Percentiles rank a stretch among this genome's conserved stretches.
Evolutionary conservation across 2,888 invertebrate species (phyloP).

Genomic region (Odontothrips loti): DNA sequence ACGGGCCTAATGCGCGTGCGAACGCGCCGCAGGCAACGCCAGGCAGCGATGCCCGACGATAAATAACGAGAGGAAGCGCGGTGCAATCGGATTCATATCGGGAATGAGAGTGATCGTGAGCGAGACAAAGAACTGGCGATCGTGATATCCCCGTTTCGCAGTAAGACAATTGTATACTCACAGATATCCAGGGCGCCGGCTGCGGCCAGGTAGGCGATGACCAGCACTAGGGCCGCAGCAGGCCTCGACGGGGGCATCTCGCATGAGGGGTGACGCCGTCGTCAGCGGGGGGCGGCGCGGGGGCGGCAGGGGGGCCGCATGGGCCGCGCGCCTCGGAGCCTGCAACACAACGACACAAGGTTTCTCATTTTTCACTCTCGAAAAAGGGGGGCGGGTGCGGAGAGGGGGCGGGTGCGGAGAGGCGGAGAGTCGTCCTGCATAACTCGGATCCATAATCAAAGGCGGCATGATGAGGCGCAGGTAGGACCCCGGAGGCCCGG

Average conservation of each 20-base stretch:
- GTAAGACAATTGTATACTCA: no score
- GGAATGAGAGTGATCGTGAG: no score
- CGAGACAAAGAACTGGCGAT: no score
- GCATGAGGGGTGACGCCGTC: background rate
- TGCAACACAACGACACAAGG: background rate
- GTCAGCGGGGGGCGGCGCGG: background rate
- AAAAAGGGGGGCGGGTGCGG: no score
- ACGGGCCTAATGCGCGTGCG: no score
- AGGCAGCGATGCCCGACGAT: no score
- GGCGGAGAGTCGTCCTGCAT: no score
- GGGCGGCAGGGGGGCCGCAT: background rate
- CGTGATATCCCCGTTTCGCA: no score
- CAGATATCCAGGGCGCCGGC: background rate
- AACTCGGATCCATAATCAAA: background rate
- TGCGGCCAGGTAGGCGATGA: slow-evolving; percentile 17
- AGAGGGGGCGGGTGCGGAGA: no score
- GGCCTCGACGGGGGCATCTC: background rate
- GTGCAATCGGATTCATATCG: no score
- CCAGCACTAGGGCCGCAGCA: slow-evolving; percentile 11
- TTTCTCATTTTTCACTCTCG: background rate
- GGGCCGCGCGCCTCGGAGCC: background rate
- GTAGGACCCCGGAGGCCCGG: background rate
- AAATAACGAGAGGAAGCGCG: no score
- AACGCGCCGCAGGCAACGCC: no score
- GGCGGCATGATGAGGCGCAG: background rate